Evolutionary conservation across 2,113 vertebrate species (phyloP).

Genomic region (Mesitornis unicolor): DNA sequence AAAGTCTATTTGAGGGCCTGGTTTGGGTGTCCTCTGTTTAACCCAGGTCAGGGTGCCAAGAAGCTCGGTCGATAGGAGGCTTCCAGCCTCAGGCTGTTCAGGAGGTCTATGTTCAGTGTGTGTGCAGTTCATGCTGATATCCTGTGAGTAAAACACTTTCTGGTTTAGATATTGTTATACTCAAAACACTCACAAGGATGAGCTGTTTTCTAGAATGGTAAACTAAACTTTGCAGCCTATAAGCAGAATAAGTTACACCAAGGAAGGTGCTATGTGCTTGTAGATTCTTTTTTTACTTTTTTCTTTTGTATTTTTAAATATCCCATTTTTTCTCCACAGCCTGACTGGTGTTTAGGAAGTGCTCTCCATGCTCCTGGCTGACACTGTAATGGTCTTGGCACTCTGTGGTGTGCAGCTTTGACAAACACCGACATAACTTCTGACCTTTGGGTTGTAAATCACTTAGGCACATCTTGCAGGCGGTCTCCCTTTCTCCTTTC

Average conservation of each 20-base stretch:
- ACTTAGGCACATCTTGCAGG: background rate
- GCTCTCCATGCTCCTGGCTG: background rate
- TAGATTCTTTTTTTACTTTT: background rate
- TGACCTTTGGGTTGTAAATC: conserved; percentile 19
- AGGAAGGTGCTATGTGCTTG: background rate
- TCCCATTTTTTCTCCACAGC: too few species aligned
- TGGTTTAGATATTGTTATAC: background rate
- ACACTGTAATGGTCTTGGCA: background rate
- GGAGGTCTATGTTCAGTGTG: accelerated
- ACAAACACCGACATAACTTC: background rate
- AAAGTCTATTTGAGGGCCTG: background rate
- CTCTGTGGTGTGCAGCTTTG: background rate
- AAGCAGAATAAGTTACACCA: background rate
- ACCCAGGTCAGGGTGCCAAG: background rate
- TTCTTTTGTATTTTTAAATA: too few species aligned
- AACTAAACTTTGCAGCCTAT: background rate
- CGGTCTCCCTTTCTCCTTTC: background rate
- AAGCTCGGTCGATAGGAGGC: background rate
- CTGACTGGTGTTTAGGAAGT: background rate
- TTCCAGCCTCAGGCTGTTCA: background rate
- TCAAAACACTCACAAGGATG: background rate
- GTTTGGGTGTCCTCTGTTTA: background rate
- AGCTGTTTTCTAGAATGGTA: background rate
- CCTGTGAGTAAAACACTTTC: background rate
- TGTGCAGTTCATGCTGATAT: accelerated